phyloP scores from a whole-genome alignment of 2,113 vertebrate species.

The Nymphicus hollandicus region DNA sequence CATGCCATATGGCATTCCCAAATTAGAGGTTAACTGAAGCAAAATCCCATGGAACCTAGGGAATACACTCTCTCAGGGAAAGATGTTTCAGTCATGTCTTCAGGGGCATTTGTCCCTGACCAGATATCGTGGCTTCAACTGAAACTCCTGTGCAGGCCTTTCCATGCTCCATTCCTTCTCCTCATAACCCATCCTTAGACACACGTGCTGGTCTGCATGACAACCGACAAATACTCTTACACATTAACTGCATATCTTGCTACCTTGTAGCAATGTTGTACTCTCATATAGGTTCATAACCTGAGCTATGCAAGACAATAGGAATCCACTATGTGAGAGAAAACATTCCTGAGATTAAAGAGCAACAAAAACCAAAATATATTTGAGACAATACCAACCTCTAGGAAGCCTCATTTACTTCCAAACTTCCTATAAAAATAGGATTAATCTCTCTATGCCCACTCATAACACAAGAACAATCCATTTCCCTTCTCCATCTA shows the following conservation, averaged over 20 bases:
- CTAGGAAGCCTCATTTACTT: neutral
- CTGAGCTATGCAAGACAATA: rapidly evolving
- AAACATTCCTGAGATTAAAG: neutral
- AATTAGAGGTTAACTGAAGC: constrained; percentile 4
- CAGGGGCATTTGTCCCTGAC: neutral
- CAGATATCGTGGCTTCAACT: neutral
- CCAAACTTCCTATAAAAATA: neutral
- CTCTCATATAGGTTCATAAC: neutral
- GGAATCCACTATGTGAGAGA: neutral
- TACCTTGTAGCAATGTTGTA: neutral
- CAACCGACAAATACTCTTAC: neutral
- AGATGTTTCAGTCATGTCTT: neutral
- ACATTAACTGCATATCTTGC: rapidly evolving
- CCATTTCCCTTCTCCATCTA: rapidly evolving
- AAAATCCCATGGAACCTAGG: neutral
- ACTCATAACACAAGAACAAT: neutral
- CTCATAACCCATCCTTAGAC: neutral
- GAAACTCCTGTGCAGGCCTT: neutral
- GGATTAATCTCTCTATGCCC: neutral
- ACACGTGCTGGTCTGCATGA: rapidly evolving
- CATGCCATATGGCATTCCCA: neutral
- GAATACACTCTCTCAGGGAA: neutral
- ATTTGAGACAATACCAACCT: neutral
- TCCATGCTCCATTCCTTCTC: neutral
- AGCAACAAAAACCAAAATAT: neutral